These are phyloP conservation scores for Oncorhynchus masou DNA, from an alignment of 2,113 vertebrate genomes.

Conservation along the genomic window DNA sequence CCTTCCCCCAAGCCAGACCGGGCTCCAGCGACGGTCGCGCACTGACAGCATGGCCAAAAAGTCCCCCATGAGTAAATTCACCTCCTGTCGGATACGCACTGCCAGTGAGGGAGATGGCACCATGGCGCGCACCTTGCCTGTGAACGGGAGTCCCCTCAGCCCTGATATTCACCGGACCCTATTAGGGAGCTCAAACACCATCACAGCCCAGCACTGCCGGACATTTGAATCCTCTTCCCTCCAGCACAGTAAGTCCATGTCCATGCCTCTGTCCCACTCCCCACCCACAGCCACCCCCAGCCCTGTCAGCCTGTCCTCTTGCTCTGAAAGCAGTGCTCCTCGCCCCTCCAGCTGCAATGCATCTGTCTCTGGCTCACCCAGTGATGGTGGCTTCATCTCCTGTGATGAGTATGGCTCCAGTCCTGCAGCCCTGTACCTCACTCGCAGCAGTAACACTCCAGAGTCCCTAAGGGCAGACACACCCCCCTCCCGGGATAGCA, in stretches of 20 bases:
- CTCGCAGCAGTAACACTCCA: conserved; percentile 83
- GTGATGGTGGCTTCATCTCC: conserved; percentile 89
- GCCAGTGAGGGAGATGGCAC: conserved; percentile 82
- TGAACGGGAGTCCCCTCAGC: conserved; percentile 79
- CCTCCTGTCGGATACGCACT: conserved; percentile 78
- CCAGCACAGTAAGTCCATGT: conserved; percentile 78
- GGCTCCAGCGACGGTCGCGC: conserved; percentile 75
- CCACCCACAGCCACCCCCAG: conserved; percentile 79
- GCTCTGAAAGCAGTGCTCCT: conserved; percentile 75
- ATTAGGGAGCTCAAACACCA: conserved; percentile 80
- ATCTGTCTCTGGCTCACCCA: conserved; percentile 90
- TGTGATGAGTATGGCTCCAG: conserved; percentile 91
- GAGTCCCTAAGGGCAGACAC: conserved; percentile 87
- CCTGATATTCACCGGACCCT: conserved; percentile 72
- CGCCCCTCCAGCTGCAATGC: conserved; percentile 86
- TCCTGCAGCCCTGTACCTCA: conserved; percentile 79
- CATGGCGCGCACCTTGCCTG: conserved; percentile 70
- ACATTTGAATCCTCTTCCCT: conserved; percentile 67
- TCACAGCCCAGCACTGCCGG: conserved; percentile 64
- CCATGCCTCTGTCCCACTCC: conserved; percentile 84
- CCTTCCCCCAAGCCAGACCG: conserved; percentile 83
- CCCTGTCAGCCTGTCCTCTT: conserved; percentile 84
- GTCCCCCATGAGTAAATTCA: conserved; percentile 67
- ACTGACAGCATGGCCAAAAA: conserved; percentile 77
- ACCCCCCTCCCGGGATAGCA: conserved; percentile 77